Evolutionary conservation across 2,888 invertebrate species (phyloP), one percentile per base, ranked within the genome.

Genomic region (Ctenicera cuprea): DNA sequence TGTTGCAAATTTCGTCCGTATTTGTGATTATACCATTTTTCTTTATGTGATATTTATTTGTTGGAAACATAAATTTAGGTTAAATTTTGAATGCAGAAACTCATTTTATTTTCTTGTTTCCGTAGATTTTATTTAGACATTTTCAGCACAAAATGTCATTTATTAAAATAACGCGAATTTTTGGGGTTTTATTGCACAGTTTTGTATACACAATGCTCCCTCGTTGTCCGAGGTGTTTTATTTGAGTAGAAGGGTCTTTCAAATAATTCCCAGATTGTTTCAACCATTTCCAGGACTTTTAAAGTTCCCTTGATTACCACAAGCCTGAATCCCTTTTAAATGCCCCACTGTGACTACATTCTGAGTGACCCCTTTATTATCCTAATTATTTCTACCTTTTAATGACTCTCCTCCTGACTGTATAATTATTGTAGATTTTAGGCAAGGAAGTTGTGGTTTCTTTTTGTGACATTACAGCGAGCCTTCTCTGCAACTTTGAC

Each of bases 401-500:
- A 69, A 41, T 69, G 52, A 22, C 38, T 62, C 45, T 38, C 18
- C 54, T 41, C 45, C 16, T 37, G 38, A 62, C 50, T 62, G 30
- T 26, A 61, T 70, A 63, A 63, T 70, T 43, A 63, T 62, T 41
- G 41, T 54, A 54, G 50, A 45, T 54, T 62, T 63, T 43, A 33
- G 33, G 33, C 63, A 20, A 14, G 43, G 16, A 26, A 67, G 38
- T 26, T 41, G 54, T 66, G 41, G 37, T 20, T 45, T 67, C 30
- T 59, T 22, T 67, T 57, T 59, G 16, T 30, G 48, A 70, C 64
- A 57, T 70, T 70, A 63, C 52, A 64, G 22, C 54, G 50, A 48
- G 26, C 54, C 38, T 67, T 11, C 3, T 45, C 9, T 64, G 33
- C 71, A 65, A 65, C 71, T 69, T 68, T 14, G 65, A 70, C 61